These are phyloP conservation scores for Pluvianellus socialis DNA, from an alignment of 2,113 vertebrate species.

Conservation along the genomic window DNA sequence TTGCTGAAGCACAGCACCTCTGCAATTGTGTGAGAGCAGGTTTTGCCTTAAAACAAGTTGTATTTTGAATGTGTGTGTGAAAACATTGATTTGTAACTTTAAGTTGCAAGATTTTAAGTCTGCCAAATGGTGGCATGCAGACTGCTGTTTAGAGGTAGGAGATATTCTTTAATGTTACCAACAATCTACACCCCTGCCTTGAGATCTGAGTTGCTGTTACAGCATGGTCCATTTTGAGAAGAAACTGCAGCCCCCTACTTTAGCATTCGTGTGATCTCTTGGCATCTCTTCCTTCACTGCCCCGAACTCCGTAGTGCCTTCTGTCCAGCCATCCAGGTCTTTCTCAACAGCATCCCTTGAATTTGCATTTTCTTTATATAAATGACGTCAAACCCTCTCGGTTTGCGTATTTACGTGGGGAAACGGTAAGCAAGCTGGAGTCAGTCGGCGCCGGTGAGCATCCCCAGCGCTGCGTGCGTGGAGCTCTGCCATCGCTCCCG, in stretches of 20 bases:
- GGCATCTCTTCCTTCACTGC: neutral
- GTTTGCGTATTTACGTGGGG: neutral
- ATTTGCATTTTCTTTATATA: neutral
- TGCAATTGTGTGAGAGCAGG: neutral
- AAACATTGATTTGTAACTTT: neutral
- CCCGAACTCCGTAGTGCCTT: neutral
- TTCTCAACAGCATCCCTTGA: neutral
- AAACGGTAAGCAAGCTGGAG: neutral
- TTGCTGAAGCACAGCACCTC: neutral
- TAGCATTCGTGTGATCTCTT: neutral
- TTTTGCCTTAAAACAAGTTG: neutral
- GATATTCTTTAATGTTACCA: neutral
- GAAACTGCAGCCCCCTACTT: neutral
- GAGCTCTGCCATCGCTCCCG: fast-evolving
- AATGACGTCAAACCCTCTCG: neutral
- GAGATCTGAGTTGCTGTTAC: neutral
- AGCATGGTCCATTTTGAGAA: neutral
- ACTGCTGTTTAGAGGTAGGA: neutral
- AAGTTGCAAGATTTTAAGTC: neutral
- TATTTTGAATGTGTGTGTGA: neutral
- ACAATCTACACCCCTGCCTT: neutral
- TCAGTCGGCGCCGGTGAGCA: fast-evolving
- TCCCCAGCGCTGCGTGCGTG: fast-evolving
- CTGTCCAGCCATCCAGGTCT: neutral
- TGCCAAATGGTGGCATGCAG: neutral